These are phyloP conservation scores for Rattus norvegicus DNA, from an alignment of 2,113 vertebrate genomes.

Conservation along the genomic window GRCr8 NC_086036.1:57641501-57642000, in stretches of 20 bases:
- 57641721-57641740: neutral
- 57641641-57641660: neutral
- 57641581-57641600: neutral
- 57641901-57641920: neutral
- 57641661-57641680: neutral
- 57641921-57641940: neutral
- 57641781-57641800: neutral
- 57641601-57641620: neutral
- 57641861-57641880: too few species aligned
- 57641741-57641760: neutral
- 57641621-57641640: neutral
- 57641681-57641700: neutral
- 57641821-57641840: neutral
- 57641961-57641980: neutral
- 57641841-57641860: neutral
- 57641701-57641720: neutral
- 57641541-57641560: neutral
- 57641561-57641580: neutral
- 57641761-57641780: neutral
- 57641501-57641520: neutral
- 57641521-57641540: neutral
- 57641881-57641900: neutral
- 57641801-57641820: neutral
- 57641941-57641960: neutral
- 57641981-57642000: neutral